A percentile compares a stretch with the other conserved stretches of the same genome.
phyloP scores from a whole-genome alignment of 1,140 invertebrate genomes.

The Lepidurus couesii region DNA sequence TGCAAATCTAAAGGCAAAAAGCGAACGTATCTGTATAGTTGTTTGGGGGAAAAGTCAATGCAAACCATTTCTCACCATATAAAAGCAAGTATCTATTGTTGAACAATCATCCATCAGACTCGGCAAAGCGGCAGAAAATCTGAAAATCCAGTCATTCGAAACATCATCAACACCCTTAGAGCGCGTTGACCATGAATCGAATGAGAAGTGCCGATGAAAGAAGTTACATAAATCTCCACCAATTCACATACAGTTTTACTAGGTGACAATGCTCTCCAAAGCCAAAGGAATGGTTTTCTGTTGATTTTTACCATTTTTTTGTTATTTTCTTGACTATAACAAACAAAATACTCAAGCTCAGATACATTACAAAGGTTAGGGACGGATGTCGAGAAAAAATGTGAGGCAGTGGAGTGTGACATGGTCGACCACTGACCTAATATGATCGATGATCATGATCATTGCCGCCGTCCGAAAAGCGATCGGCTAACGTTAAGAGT shows the following conservation, averaged over 20 bases:
- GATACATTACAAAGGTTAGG: neutral
- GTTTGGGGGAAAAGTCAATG: neutral
- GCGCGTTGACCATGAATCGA: neutral
- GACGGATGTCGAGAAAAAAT: conserved; percentile 8
- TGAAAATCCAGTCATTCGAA: neutral
- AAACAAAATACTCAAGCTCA: too few relatives aligned
- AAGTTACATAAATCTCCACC: neutral
- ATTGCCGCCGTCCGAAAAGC: neutral
- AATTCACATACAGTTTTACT: neutral
- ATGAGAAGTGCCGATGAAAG: neutral
- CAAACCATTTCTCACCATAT: neutral
- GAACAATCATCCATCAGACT: neutral
- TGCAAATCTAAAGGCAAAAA: neutral
- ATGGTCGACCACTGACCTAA: conserved; percentile 1
- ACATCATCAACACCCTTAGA: conserved; percentile 9
- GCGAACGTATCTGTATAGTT: neutral
- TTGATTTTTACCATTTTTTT: too few relatives aligned
- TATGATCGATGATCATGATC: neutral
- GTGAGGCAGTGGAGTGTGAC: neutral
- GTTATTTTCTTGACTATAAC: too few relatives aligned
- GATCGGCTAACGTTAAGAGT: neutral
- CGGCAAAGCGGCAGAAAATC: neutral
- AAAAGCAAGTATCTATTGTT: neutral
- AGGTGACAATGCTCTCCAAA: neutral
- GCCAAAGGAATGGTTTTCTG: neutral